Conservation (phyloP, 2,888 invertebrate species). For the Platycnemis pennipes region DNA sequence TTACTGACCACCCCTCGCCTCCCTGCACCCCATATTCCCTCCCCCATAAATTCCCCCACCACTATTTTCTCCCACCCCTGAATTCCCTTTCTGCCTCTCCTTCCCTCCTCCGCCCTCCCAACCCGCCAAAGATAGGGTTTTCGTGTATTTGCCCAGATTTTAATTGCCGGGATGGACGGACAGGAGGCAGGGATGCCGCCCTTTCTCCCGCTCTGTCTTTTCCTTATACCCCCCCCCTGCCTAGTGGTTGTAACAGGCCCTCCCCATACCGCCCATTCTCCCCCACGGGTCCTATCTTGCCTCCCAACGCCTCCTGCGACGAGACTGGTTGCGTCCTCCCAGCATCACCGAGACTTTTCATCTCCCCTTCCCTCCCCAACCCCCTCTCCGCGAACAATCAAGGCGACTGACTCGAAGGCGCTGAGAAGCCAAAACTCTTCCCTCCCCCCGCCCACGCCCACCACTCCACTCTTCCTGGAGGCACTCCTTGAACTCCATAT, state of each 20-base stretch:
- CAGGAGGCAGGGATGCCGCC: conserved; percentile 13
- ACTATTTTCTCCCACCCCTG: neutral
- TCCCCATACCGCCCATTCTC: neutral
- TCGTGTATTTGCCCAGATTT: conserved; percentile 67
- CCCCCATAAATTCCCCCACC: neutral
- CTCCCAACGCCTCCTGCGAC: neutral
- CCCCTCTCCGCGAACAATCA: neutral
- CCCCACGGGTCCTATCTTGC: conserved; percentile 25
- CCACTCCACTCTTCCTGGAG: neutral
- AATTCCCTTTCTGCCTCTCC: neutral
- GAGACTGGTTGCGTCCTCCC: neutral
- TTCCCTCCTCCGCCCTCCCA: neutral
- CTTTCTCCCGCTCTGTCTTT: neutral
- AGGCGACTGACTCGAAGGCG: conserved; percentile 10
- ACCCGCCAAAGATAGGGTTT: conserved; percentile 65
- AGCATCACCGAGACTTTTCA: no score
- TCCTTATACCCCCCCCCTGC: neutral
- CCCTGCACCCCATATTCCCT: neutral
- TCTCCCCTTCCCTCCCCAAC: neutral
- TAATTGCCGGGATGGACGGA: conserved; percentile 62
- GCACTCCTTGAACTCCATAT: neutral
- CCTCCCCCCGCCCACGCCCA: neutral
- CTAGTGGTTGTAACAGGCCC: neutral
- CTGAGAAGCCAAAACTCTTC: neutral
- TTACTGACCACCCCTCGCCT: neutral